These are phyloP conservation scores for Calameuta filiformis DNA, from an alignment of 2,888 invertebrate species.

Conservation along the genomic window DNA sequence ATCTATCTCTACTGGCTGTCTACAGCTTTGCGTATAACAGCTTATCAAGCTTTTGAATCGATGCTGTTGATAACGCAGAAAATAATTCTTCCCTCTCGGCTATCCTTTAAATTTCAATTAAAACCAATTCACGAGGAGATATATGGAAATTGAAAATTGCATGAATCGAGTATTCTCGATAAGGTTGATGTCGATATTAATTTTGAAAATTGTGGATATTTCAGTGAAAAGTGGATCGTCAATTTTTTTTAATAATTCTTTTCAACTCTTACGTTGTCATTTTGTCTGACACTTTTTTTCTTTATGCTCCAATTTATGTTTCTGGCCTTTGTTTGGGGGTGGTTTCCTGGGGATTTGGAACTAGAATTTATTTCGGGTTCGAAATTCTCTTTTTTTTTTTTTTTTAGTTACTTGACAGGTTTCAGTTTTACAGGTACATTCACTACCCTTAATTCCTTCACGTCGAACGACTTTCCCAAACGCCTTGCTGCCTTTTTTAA, in stretches of 20 bases:
- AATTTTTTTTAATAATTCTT: not conserved
- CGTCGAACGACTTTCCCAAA: conserved; percentile 12
- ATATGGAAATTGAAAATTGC: not conserved
- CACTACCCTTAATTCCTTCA: conserved; percentile 12
- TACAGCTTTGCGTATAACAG: conserved; percentile 28
- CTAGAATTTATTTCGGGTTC: no score
- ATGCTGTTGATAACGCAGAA: not conserved
- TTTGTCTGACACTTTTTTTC: conserved; percentile 7
- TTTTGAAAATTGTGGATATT: no score
- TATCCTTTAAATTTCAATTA: not conserved
- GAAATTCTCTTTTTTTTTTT: not conserved
- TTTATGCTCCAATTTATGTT: not conserved
- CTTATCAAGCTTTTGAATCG: not conserved
- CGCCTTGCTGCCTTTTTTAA: conserved; percentile 22
- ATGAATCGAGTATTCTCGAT: not conserved
- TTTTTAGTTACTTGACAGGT: no score
- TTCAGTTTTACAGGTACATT: not conserved
- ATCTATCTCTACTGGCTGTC: conserved; percentile 49
- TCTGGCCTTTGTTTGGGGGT: no score
- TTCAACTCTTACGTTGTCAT: conserved; percentile 11
- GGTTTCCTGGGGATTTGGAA: no score
- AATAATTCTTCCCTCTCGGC: conserved; percentile 15
- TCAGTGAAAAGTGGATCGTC: no score
- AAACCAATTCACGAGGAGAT: not conserved
- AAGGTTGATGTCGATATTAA: not conserved